These are phyloP conservation scores for Clupea harengus DNA, from an alignment of 2,113 vertebrate genomes.

Conservation along the genomic window DNA sequence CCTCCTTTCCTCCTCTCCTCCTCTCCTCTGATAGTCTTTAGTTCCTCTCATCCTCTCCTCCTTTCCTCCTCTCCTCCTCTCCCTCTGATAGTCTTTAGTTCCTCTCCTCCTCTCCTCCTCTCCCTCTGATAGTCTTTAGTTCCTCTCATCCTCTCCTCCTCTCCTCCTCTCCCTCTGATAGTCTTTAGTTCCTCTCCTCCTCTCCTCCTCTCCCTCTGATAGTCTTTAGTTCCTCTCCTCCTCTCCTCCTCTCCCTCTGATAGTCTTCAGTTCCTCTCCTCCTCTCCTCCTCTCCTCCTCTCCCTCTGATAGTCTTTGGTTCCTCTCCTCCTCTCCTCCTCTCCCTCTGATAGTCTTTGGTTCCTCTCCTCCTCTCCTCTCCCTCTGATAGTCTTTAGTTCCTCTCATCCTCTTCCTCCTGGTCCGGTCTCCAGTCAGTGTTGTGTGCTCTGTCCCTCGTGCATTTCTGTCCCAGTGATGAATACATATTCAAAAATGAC, in stretches of 20 bases:
- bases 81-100: too few relatives aligned
- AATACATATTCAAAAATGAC: not conserved
- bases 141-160: not conserved
- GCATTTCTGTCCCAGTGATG: not conserved
- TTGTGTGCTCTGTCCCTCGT: not conserved
- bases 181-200: not conserved
- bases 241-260: not conserved
- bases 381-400: not conserved
- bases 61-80: too few relatives aligned
- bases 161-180: too few relatives aligned
- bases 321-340: not conserved
- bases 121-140: too few relatives aligned
- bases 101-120: too few relatives aligned
- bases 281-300: not conserved
- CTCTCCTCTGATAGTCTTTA: too few relatives aligned
- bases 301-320: not conserved
- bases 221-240: not conserved
- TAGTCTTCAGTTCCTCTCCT: not conserved
- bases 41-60: too few relatives aligned
- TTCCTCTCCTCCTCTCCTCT: not conserved
- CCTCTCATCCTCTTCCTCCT: not conserved
- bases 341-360: too few relatives aligned
- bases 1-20: too few relatives aligned
- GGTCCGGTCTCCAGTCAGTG: not conserved
- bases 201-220: not conserved